phyloP scores from a whole-genome alignment of 2,797 vertebrate genomes.

The Carcharodon carcharias region DNA sequence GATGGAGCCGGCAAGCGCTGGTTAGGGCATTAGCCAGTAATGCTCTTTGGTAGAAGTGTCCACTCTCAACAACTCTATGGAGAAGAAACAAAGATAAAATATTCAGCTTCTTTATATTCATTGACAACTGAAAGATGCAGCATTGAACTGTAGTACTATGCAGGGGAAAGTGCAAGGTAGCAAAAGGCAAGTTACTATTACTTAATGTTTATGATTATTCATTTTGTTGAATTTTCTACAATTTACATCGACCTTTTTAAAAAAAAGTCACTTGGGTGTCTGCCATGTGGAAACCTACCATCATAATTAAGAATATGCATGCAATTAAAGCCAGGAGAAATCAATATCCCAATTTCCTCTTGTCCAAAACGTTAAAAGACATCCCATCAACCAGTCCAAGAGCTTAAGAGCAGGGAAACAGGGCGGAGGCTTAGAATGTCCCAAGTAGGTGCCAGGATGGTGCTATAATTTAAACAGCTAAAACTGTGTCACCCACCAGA shows the following conservation, averaged over 20 bases:
- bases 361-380: background rate
- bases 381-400: background rate
- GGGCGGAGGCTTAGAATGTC: background rate
- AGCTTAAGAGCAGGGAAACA: background rate
- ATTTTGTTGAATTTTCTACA: background rate
- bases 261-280: too few relatives aligned
- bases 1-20: conserved; percentile 37
- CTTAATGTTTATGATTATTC: background rate
- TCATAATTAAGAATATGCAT: background rate
- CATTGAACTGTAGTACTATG: background rate
- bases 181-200: background rate
- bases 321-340: background rate
- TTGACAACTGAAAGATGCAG: background rate
- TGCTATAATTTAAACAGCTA: background rate
- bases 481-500: background rate
- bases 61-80: conserved; percentile 26
- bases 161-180: background rate
- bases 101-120: background rate
- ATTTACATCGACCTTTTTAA: background rate
- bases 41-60: conserved; percentile 34
- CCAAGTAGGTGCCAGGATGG: background rate
- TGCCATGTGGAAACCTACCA: background rate
- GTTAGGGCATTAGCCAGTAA: conserved; percentile 38
- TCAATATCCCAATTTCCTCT: background rate
- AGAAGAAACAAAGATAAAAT: conserved; percentile 5